Conservation (phyloP, 2,888 invertebrate species). For the Apotomis capreana region DNA sequence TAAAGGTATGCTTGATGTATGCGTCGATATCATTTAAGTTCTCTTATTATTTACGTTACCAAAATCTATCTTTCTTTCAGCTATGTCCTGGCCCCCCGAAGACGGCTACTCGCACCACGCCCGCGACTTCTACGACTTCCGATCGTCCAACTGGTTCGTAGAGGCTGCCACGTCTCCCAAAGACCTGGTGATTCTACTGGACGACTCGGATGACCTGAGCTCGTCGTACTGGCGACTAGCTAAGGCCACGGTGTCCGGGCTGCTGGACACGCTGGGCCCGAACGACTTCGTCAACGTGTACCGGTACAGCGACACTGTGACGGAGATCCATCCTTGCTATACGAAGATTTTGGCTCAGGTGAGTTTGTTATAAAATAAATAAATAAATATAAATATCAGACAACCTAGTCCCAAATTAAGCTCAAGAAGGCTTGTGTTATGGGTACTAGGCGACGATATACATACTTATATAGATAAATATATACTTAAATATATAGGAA, state of each 20-base stretch:
- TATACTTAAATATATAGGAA: too few relatives aligned
- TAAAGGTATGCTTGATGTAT: too few relatives aligned
- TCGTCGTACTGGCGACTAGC: conserved; percentile 93
- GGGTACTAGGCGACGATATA: too few relatives aligned
- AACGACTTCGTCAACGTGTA: conserved; percentile 99
- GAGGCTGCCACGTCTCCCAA: conserved; percentile 98
- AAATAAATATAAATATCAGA: too few relatives aligned
- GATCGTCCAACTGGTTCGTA: conserved; percentile 97
- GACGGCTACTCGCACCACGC: conserved; percentile 90
- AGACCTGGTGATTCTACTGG: conserved; percentile 96
- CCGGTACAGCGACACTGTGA: conserved; percentile 92
- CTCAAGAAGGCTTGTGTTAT: too few relatives aligned
- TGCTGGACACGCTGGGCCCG: conserved; percentile 97
- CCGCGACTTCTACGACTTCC: conserved; percentile 95
- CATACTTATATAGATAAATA: too few relatives aligned
- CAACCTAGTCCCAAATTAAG: too few relatives aligned
- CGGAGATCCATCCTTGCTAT: conserved; percentile 95
- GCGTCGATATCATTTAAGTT: too few relatives aligned
- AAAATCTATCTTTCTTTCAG: conserved; percentile 60
- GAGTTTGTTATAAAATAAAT: conserved; percentile 48
- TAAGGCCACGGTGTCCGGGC: conserved; percentile 92
- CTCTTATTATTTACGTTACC: background rate
- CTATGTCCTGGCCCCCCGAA: conserved; percentile 93
- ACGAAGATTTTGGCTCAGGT: conserved; percentile 95
- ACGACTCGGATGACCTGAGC: conserved; percentile 94